Conservation (phyloP, 2,797 vertebrate genomes). For the Pangasius krempfi region DNA sequence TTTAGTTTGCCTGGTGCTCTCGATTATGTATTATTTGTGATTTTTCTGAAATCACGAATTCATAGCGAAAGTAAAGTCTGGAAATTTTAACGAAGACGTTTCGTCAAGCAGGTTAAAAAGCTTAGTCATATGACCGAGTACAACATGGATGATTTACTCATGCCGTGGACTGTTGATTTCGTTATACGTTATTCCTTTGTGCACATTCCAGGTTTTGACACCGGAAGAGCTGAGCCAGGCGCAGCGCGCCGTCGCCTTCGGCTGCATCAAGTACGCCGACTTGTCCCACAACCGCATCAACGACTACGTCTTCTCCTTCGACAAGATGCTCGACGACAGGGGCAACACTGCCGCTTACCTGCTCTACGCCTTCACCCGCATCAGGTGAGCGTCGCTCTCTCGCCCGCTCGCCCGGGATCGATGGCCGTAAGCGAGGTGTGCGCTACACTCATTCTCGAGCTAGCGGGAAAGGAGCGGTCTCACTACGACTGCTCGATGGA, state of each 20-base stretch:
- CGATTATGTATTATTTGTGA: too few species aligned
- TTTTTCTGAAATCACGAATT: too few species aligned
- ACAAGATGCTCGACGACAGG: slow-evolving; percentile 98
- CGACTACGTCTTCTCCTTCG: slow-evolving; percentile 96
- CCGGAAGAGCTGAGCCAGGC: slow-evolving; percentile 85
- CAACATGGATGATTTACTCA: neutral
- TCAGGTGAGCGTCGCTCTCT: slow-evolving; percentile 76
- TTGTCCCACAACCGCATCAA: slow-evolving; percentile 95
- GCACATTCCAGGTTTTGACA: slow-evolving; percentile 80
- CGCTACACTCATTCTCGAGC: slow-evolving; percentile 2
- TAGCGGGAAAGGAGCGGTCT: slow-evolving; percentile 27
- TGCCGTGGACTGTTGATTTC: neutral
- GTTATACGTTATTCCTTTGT: neutral
- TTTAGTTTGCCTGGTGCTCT: neutral
- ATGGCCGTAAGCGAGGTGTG: neutral
- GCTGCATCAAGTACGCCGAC: slow-evolving; percentile 95
- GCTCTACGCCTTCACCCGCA: slow-evolving; percentile 94
- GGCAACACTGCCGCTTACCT: slow-evolving; percentile 97
- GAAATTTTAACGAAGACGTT: neutral
- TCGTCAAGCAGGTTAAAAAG: too few species aligned
- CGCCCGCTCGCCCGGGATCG: neutral
- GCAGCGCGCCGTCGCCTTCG: slow-evolving; percentile 89
- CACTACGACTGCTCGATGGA: slow-evolving; percentile 19
- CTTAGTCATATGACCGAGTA: too few species aligned
- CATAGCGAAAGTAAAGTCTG: neutral